Evolutionary conservation across 1,140 invertebrate genomes (phyloP).

Genomic region (Solenopsis invicta): DNA sequence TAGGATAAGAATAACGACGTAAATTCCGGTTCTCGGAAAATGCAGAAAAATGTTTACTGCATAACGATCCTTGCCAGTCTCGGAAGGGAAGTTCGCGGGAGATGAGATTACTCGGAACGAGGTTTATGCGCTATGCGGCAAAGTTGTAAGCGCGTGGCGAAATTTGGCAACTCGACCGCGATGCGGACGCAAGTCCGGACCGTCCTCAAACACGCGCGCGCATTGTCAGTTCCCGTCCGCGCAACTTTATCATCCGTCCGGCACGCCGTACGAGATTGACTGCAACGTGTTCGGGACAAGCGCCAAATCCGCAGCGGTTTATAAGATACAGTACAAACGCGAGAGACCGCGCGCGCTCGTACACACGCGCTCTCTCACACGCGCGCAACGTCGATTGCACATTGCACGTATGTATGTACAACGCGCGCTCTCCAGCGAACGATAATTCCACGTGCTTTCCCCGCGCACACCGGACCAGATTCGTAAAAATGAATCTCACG

Average conservation of each 20-base stretch:
- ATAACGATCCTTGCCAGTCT: slow-evolving; percentile 36
- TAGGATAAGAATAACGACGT: neutral
- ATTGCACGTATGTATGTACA: neutral
- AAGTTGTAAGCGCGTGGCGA: slow-evolving; percentile 34
- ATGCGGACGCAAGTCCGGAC: slow-evolving; percentile 1
- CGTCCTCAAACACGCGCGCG: neutral
- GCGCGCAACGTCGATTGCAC: neutral
- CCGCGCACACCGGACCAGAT: neutral
- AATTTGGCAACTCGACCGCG: slow-evolving; percentile 49
- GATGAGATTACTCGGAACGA: slow-evolving; percentile 46
- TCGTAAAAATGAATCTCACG: slow-evolving; percentile 54
- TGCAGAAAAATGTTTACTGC: slow-evolving; percentile 32
- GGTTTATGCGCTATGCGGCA: slow-evolving; percentile 33
- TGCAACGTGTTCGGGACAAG: slow-evolving; percentile 1
- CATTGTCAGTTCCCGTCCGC: neutral
- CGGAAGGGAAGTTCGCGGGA: slow-evolving; percentile 12
- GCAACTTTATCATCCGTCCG: slow-evolving; percentile 11
- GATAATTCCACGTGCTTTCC: slow-evolving; percentile 29
- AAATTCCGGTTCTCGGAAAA: slow-evolving; percentile 8
- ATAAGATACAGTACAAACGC: neutral
- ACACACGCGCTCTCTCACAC: too few species aligned
- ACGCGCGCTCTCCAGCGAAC: neutral
- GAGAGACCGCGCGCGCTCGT: neutral
- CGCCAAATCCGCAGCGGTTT: slow-evolving; percentile 39
- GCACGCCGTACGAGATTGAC: slow-evolving; percentile 17